A percentile compares a stretch with the other conserved stretches of the same genome.
phyloP scores from a whole-genome alignment of 2,888 invertebrate species.

The Phasia obesa region DNA sequence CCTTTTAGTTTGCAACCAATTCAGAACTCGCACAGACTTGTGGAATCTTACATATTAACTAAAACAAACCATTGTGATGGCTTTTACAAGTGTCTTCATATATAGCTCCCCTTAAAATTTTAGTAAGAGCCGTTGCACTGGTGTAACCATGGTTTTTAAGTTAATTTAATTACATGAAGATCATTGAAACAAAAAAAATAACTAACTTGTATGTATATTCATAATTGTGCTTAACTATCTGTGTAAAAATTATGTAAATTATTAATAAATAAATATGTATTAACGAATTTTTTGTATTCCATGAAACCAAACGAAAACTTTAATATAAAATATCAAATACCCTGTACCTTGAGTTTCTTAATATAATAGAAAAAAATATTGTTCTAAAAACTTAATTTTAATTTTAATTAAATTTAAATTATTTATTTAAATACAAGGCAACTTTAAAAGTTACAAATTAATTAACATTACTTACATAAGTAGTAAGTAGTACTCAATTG shows the following conservation, averaged over 20 bases:
- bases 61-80: no score
- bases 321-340: not conserved
- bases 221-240: conserved; percentile 26
- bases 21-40: no score
- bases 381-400: not conserved
- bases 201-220: conserved; percentile 14
- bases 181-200: not conserved
- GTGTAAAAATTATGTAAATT: not conserved
- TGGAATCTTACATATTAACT: no score
- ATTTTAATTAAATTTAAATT: not conserved
- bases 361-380: not conserved
- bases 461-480: no score
- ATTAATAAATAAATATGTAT: conserved; percentile 18
- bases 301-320: conserved; percentile 5
- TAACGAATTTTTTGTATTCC: conserved; percentile 14
- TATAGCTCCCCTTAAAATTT: no score
- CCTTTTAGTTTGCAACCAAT: no score
- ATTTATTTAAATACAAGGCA: not conserved
- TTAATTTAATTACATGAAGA: no score
- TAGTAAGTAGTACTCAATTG: not conserved
- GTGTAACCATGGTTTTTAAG: no score
- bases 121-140: no score
- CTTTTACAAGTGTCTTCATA: no score
- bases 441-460: not conserved
- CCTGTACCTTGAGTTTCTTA: conserved; percentile 48